phyloP scores from a whole-genome alignment of 2,113 vertebrate genomes.

The Corvus cornix region DNA sequence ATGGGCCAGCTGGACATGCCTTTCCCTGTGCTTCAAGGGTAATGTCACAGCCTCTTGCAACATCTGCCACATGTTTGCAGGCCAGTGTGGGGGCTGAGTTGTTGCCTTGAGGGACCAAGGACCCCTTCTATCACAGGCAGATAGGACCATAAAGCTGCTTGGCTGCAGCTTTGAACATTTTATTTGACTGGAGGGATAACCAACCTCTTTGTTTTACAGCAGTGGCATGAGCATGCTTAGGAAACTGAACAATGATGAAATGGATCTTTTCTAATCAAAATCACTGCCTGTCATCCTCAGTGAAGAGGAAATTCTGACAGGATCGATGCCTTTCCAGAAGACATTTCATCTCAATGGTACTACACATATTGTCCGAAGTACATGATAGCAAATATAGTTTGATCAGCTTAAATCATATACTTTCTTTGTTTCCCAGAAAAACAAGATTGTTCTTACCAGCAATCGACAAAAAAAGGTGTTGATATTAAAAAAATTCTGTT shows the following conservation, averaged over 20 bases:
- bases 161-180: not conserved
- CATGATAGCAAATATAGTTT: not conserved
- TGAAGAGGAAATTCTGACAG: not conserved
- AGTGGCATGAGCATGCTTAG: not conserved
- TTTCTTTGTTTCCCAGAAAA: not conserved
- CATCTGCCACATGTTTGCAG: accelerated
- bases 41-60: accelerated
- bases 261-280: not conserved
- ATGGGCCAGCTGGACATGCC: not conserved
- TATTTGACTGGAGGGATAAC: not conserved
- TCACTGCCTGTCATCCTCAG: not conserved
- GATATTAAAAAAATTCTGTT: not conserved
- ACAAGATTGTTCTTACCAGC: not conserved
- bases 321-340: not conserved
- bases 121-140: not conserved
- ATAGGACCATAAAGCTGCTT: not conserved
- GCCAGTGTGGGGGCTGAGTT: not conserved
- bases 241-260: not conserved
- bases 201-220: not conserved
- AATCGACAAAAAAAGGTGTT: not conserved
- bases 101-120: not conserved
- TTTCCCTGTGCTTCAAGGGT: not conserved
- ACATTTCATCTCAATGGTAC: not conserved
- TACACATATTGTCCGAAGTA: not conserved
- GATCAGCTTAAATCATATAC: not conserved